These are phyloP conservation scores for Bucco capensis DNA, from an alignment of 2,113 vertebrate species.

Conservation along the genomic window DNA sequence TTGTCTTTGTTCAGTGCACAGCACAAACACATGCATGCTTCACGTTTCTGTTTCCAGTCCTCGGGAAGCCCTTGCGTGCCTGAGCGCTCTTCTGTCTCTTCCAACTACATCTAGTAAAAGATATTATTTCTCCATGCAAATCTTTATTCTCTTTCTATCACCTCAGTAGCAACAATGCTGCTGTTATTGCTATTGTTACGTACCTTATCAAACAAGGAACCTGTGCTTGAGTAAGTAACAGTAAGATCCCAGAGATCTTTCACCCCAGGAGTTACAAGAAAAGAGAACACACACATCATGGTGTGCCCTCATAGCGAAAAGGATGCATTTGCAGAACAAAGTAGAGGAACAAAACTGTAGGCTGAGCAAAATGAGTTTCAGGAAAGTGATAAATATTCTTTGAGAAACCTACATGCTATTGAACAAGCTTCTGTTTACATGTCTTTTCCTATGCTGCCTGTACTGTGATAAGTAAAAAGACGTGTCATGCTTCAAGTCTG, in stretches of 20 bases:
- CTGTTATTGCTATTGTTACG: neutral
- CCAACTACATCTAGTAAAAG: neutral
- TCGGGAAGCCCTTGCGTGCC: neutral
- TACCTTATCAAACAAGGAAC: neutral
- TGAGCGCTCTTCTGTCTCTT: neutral
- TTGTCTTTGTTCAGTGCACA: neutral
- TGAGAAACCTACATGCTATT: neutral
- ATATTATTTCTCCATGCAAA: neutral
- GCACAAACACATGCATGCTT: neutral
- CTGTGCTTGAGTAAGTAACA: neutral
- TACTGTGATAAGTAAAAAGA: conserved; percentile 5
- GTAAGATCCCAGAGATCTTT: neutral
- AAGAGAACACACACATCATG: neutral
- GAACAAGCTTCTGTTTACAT: conserved; percentile 13
- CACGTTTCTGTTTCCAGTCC: neutral
- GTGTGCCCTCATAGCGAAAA: neutral
- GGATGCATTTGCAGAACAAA: conserved; percentile 37
- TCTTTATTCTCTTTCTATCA: neutral
- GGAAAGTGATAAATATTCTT: neutral
- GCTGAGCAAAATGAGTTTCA: neutral
- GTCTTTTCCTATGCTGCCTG: neutral
- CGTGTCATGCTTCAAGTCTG: conserved; percentile 23
- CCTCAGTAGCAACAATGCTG: neutral
- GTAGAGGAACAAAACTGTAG: neutral
- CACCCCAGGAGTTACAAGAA: neutral